These are phyloP conservation scores for Trachops cirrhosus DNA, from an alignment of 2,797 vertebrate genomes.

Conservation along the genomic window DNA sequence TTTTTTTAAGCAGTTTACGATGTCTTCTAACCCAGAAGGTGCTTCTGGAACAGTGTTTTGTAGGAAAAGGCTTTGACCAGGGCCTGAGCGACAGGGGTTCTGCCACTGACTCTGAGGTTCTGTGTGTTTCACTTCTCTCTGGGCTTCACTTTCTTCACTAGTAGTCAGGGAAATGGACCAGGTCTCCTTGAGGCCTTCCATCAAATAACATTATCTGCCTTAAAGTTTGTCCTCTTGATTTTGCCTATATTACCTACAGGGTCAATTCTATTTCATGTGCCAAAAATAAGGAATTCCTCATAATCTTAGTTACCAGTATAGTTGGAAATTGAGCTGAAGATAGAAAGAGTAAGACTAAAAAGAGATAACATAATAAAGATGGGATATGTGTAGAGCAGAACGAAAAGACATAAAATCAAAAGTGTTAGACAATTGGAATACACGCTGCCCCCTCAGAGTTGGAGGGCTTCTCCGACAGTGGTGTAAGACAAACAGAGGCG, in stretches of 20 bases:
- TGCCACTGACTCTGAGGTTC: background rate
- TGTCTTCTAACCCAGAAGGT: background rate
- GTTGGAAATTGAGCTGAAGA: background rate
- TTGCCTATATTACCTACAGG: background rate
- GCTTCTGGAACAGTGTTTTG: background rate
- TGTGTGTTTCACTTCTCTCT: background rate
- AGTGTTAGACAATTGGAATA: background rate
- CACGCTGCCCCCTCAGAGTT: background rate
- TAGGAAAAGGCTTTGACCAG: background rate
- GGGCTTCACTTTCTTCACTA: background rate
- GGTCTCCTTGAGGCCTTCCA: background rate
- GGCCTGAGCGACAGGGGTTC: background rate
- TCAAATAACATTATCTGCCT: background rate
- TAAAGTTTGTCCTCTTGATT: background rate
- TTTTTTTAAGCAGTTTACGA: background rate
- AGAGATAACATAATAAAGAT: background rate
- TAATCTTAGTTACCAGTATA: background rate
- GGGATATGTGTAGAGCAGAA: background rate
- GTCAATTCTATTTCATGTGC: background rate
- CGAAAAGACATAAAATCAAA: background rate
- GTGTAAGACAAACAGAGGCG: background rate
- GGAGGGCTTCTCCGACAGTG: background rate
- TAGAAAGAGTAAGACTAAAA: background rate
- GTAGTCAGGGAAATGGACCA: background rate
- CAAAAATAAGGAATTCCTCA: background rate